A percentile compares a stretch with the other conserved stretches of the same genome.
Conservation (phyloP, 2,888 invertebrate genomes). For the Drosophila paramelanica region DNA sequence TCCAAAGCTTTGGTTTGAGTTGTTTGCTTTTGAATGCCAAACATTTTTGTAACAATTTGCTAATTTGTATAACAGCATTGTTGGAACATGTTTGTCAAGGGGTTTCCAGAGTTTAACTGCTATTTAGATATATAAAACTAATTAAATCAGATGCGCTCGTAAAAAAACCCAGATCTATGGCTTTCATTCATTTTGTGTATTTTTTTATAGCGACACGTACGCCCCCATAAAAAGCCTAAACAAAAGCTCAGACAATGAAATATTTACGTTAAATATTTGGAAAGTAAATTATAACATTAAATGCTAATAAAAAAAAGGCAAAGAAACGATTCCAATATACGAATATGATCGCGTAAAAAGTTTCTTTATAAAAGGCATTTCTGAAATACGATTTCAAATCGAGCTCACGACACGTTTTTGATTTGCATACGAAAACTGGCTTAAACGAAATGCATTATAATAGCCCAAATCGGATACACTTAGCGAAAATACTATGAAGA, state of each 20-base stretch:
- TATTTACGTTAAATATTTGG: conserved; percentile 66
- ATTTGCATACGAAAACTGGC: conserved; percentile 65
- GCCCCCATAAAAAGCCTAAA: conserved; percentile 45
- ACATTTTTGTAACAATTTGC: conserved; percentile 41
- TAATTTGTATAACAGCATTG: conserved; percentile 62
- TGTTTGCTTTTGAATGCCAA: background rate
- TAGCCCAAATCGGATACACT: conserved; percentile 35
- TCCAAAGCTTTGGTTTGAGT: conserved; percentile 14
- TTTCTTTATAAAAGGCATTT: conserved; percentile 27
- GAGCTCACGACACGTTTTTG: conserved; percentile 31
- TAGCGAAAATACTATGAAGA: background rate
- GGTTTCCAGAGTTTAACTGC: conserved; percentile 41
- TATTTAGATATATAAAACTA: conserved; percentile 61
- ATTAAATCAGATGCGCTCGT: conserved; percentile 71
- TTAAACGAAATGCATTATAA: conserved; percentile 55
- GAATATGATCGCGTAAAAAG: conserved; percentile 24
- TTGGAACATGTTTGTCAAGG: conserved; percentile 15
- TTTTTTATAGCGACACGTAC: conserved; percentile 17
- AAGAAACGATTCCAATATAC: conserved; percentile 20
- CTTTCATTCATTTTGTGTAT: conserved; percentile 43
- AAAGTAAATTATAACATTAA: conserved; percentile 78
- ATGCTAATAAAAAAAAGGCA: conserved; percentile 47
- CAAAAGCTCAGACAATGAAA: conserved; percentile 33
- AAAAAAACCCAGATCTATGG: conserved; percentile 48
- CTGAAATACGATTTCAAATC: conserved; percentile 26